phyloP scores from a whole-genome alignment of 2,797 vertebrate genomes.

The Molossus molossus region DNA sequence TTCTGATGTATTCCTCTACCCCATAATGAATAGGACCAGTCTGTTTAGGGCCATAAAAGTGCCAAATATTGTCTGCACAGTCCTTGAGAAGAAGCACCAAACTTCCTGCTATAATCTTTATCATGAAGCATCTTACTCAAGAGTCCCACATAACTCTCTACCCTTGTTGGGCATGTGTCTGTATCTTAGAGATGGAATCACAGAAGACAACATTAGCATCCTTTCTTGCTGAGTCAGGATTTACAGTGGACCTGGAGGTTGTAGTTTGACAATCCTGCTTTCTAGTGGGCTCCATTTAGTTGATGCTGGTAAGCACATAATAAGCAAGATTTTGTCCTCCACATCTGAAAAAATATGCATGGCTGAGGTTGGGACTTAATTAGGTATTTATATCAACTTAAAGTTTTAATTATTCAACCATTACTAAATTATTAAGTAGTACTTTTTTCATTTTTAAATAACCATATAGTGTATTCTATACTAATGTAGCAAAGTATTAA shows the following conservation, averaged over 20 bases:
- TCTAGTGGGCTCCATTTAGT: slow-evolving; percentile 28
- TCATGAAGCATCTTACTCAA: not conserved
- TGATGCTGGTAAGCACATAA: slow-evolving; percentile 21
- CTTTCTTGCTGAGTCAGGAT: slow-evolving; percentile 62
- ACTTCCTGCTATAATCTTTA: slow-evolving; percentile 50
- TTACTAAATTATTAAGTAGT: slow-evolving; percentile 55
- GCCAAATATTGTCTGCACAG: not conserved
- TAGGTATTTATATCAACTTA: not conserved
- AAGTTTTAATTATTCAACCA: slow-evolving; percentile 52
- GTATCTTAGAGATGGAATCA: slow-evolving; percentile 29
- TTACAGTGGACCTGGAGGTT: not conserved
- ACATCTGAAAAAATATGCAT: slow-evolving; percentile 42
- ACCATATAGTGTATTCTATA: not conserved
- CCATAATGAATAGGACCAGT: not conserved
- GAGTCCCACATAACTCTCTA: slow-evolving; percentile 3
- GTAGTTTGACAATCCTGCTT: slow-evolving; percentile 24
- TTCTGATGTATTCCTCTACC: slow-evolving; percentile 39
- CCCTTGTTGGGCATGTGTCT: not conserved
- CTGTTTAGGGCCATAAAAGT: slow-evolving; percentile 36
- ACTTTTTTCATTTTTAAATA: slow-evolving; percentile 67
- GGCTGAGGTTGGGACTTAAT: not conserved
- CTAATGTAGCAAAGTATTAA: slow-evolving; percentile 22
- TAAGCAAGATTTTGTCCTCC: slow-evolving; percentile 49
- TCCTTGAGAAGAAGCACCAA: slow-evolving; percentile 51
- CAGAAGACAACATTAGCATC: not conserved